A percentile compares a stretch with the other conserved stretches of the same genome.
Evolutionary conservation across 2,113 vertebrate species (phyloP).

Genomic region (Heterotis niloticus): DNA sequence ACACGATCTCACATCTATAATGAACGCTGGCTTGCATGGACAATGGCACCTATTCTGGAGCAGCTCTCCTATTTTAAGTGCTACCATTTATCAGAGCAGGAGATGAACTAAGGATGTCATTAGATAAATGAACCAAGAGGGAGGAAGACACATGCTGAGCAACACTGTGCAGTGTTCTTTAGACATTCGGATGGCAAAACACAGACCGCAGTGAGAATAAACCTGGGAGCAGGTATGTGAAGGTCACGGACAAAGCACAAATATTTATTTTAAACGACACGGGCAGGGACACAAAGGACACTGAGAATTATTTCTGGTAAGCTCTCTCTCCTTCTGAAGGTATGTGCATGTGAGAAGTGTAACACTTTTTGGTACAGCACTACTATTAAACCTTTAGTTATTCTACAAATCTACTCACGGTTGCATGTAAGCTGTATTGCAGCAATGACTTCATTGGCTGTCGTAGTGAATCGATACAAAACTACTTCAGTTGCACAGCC

Average conservation of each 20-base stretch:
- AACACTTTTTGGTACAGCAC: no score
- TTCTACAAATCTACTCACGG: no score
- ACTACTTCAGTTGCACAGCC: background rate
- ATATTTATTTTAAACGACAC: conserved; percentile 64
- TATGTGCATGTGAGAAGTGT: no score
- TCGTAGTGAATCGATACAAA: no score
- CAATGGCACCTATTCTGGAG: conserved; percentile 32
- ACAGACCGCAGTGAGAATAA: conserved; percentile 42
- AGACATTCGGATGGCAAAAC: conserved; percentile 45
- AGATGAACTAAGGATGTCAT: conserved; percentile 47
- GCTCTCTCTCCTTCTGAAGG: conserved; percentile 41
- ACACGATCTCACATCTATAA: no score
- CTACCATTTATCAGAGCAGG: conserved; percentile 45
- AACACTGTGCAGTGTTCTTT: conserved; percentile 7
- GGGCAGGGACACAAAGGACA: conserved; percentile 64
- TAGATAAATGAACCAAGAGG: conserved; percentile 30
- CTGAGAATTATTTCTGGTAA: conserved; percentile 37
- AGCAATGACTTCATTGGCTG: no score
- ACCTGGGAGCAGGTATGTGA: conserved; percentile 53
- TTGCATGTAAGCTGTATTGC: no score
- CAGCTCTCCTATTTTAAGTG: background rate
- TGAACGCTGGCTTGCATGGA: background rate
- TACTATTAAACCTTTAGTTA: no score
- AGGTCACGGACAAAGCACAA: conserved; percentile 64
- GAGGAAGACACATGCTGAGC: conserved; percentile 37